Percentiles rank a stretch among this genome's conserved stretches.
phyloP scores from a whole-genome alignment of 2,888 invertebrate species.

The Thysanoteuthis rhombus region DNA sequence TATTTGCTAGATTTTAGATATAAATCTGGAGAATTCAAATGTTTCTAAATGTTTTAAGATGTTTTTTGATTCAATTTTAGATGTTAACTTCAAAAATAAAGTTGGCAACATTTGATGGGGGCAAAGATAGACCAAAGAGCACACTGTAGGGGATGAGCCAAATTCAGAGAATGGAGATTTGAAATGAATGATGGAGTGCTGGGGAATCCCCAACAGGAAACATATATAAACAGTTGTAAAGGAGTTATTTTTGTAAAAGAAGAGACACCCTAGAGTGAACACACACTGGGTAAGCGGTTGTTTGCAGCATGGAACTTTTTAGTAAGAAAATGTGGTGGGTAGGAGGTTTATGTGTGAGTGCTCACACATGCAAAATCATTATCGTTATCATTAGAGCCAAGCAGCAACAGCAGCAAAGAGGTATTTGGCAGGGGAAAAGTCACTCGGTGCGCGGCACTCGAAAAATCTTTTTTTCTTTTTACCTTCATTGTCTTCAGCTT shows the following conservation, averaged over 20 bases:
- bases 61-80: too few relatives aligned
- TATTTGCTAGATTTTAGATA: too few relatives aligned
- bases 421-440: background rate
- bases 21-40: too few relatives aligned
- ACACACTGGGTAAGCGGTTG: background rate
- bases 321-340: background rate
- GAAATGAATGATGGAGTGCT: background rate
- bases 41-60: too few relatives aligned
- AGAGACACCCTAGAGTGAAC: background rate
- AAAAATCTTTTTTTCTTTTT: background rate
- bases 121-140: background rate
- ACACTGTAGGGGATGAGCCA: background rate
- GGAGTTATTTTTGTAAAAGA: background rate
- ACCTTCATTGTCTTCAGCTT: slow-evolving; percentile 26
- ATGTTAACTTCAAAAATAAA: too few relatives aligned
- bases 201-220: background rate
- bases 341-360: background rate
- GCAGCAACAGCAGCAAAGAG: background rate
- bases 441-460: background rate
- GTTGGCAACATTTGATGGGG: too few relatives aligned
- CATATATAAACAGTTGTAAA: background rate
- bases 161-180: background rate
- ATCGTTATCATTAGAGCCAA: background rate
- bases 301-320: background rate
- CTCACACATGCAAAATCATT: background rate